Conservation (phyloP, 2,113 vertebrate genomes). For the mouse (Mus musculus) region DNA sequence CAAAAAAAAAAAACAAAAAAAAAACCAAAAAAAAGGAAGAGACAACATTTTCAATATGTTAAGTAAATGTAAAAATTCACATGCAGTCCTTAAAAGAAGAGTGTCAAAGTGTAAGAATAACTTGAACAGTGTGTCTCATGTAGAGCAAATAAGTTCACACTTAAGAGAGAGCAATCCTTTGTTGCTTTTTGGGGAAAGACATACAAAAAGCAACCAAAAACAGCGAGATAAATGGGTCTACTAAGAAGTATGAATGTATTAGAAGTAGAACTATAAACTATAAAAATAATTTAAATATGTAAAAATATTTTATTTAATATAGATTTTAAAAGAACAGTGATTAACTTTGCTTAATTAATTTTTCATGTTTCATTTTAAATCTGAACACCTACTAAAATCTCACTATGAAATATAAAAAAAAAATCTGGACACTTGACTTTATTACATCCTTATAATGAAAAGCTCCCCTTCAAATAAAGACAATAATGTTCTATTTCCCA, state of each 20-base stretch:
- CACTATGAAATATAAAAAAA: background rate
- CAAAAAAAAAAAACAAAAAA: no score
- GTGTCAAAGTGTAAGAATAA: background rate
- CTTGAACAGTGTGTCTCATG: background rate
- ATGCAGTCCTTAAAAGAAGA: background rate
- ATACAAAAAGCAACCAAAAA: background rate
- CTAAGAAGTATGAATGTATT: background rate
- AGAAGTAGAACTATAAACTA: background rate
- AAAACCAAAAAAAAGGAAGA: background rate
- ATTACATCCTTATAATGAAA: conserved; percentile 53
- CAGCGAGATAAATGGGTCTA: background rate
- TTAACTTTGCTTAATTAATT: background rate
- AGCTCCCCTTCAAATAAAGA: conserved; percentile 37
- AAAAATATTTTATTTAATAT: background rate
- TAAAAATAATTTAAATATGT: background rate
- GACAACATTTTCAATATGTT: background rate
- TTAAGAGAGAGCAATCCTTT: background rate
- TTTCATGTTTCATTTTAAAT: conserved; percentile 47
- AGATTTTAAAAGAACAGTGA: background rate
- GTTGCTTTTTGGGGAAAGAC: background rate
- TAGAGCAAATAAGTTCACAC: background rate
- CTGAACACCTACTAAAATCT: background rate
- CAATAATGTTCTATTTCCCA: background rate
- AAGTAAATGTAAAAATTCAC: background rate
- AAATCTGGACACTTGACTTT: background rate